phyloP scores from a whole-genome alignment of 1,140 invertebrate genomes.

The Bombus waltoni region DNA sequence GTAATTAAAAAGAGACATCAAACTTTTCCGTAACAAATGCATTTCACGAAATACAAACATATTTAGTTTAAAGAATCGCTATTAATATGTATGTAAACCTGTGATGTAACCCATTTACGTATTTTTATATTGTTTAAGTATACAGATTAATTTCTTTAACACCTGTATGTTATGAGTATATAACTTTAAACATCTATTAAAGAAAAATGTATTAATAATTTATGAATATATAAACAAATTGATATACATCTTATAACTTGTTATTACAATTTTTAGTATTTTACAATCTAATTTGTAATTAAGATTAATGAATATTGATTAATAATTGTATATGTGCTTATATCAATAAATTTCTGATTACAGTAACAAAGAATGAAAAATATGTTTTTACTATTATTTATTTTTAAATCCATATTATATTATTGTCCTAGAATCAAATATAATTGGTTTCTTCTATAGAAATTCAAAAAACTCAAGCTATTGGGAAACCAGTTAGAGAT shows the following conservation, averaged over 20 bases:
- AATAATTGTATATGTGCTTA: not conserved
- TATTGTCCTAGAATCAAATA: conserved; percentile 10
- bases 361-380: not conserved
- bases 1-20: not conserved
- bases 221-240: not conserved
- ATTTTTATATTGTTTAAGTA: not conserved
- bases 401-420: not conserved
- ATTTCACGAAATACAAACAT: not conserved
- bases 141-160: not conserved
- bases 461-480: conserved; percentile 85
- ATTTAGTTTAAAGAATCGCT: not conserved
- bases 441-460: conserved; percentile 77
- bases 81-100: not conserved
- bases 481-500: conserved; percentile 85
- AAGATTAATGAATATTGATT: not conserved
- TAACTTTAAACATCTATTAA: not conserved
- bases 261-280: not conserved
- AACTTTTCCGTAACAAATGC: not conserved
- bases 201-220: not conserved
- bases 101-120: not conserved
- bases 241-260: not conserved
- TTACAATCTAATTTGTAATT: not conserved
- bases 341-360: not conserved
- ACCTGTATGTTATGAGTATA: not conserved
- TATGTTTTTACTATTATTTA: not conserved